Evolutionary conservation across 2,888 invertebrate species (phyloP), one percentile per base, ranked within the genome.

Genomic region (Tiliacea citrago): DNA sequence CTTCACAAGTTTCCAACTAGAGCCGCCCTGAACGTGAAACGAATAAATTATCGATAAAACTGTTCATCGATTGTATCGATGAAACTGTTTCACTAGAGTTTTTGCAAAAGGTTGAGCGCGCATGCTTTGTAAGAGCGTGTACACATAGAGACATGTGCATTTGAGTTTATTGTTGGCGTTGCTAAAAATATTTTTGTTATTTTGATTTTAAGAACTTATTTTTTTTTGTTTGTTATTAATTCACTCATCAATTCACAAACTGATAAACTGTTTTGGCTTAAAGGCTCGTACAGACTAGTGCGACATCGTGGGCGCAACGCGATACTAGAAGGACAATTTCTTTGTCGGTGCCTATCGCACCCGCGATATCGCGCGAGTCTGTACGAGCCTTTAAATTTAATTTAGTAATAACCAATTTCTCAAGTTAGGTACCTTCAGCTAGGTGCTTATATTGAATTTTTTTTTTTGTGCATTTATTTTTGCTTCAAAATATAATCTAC

Each of bases 1-100:
- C 70, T 74, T 65, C 77, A 73, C 70, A 71, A 84, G 78, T 68
- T 83, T 77, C 78, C 77, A 69, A 80, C 81, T 85, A 77, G 77
- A 81, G 75, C 68, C 73, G 71, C 71, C 77, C 71, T 78, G 77
- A 74, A 87, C 81, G 82, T 79, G 82, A 68, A 84, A 79, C 79
- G 82, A 86, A 85, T 87, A 82, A 79, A 80, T 87, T 80, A 85
- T 85, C 85, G 86, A 85, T 72, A 78, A 83, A 86, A 82, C 76
- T 66, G 79, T 79, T 85, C 61, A 79, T 86, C 86, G 82, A 85
- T 83, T 85, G 10, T 76, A 79, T 81, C 83, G 80, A 81, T 77
- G 72, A 77, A 85, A 83, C 77, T 69, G 74, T 79, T 84, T 68
- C 62, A 55, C 63, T 76, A 49, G 53, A 69, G 75, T 87, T 84